These are phyloP conservation scores for Sylvia atricapilla DNA, from an alignment of 2,113 vertebrate genomes.

Conservation along the genomic window DNA sequence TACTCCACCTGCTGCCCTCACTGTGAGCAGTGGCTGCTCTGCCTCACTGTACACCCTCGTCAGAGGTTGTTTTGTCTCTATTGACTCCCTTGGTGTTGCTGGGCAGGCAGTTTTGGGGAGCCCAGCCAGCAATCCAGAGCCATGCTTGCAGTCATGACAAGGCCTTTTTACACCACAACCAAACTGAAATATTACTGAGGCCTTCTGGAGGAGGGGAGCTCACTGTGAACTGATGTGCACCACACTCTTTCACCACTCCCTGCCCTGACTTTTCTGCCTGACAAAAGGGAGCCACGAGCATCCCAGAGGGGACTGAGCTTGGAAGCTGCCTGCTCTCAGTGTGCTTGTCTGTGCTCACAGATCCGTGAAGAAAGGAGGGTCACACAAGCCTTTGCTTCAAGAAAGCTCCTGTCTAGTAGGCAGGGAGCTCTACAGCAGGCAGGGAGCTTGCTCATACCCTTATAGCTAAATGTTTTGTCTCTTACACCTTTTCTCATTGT, in stretches of 20 bases:
- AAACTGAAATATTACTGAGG: not conserved
- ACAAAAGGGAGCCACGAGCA: not conserved
- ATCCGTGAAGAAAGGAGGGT: not conserved
- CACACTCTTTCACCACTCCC: not conserved
- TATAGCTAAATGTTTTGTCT: not conserved
- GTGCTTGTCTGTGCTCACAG: not conserved
- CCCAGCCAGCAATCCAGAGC: not conserved
- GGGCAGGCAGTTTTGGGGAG: not conserved
- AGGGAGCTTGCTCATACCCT: not conserved
- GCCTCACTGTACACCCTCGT: accelerated
- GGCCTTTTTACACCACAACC: not conserved
- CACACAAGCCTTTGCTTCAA: not conserved
- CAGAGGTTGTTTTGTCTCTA: not conserved
- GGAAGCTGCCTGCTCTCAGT: not conserved
- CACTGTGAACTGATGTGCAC: not conserved
- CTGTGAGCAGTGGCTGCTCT: not conserved
- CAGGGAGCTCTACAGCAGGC: not conserved
- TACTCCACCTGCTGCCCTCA: not conserved
- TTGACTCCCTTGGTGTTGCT: not conserved
- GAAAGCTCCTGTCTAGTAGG: not conserved
- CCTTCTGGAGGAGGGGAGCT: not conserved
- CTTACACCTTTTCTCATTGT: not conserved
- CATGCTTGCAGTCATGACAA: not conserved
- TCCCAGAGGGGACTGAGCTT: not conserved
- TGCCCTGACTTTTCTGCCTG: not conserved